Evolutionary conservation across 64 coral and sea anemone species (phyloP).

Genomic region (Exaiptasia diaphana): DNA sequence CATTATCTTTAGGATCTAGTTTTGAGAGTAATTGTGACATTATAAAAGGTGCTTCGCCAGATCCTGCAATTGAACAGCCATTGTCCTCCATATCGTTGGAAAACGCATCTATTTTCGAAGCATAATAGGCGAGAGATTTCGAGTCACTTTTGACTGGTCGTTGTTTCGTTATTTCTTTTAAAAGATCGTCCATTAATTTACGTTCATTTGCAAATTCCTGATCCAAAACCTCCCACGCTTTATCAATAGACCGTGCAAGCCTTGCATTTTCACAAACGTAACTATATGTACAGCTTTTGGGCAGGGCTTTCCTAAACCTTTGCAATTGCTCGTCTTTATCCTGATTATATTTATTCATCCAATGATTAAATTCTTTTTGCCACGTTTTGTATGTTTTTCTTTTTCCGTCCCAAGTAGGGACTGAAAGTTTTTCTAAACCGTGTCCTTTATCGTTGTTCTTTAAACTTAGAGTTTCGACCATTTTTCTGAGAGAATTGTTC

Average conservation of each 20-base stretch:
- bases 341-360: slow-evolving; percentile 55
- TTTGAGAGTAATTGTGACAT: slow-evolving; percentile 49
- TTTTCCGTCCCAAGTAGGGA: slow-evolving; percentile 49
- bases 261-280: slow-evolving; percentile 57
- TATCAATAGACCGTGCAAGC: slow-evolving; percentile 13
- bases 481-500: not conserved
- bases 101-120: not conserved
- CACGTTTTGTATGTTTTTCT: slow-evolving; percentile 49
- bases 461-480: not conserved
- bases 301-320: slow-evolving; percentile 51
- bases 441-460: not conserved
- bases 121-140: not conserved
- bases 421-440: slow-evolving; percentile 25
- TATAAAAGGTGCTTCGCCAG: slow-evolving; percentile 22
- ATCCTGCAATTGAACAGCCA: not conserved
- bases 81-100: slow-evolving; percentile 46
- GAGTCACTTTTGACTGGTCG: not conserved
- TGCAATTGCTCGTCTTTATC: slow-evolving; percentile 64
- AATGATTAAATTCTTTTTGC: slow-evolving; percentile 54
- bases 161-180: not conserved
- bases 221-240: slow-evolving; percentile 44
- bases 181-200: slow-evolving; percentile 55
- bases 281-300: not conserved
- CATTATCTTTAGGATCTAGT: slow-evolving; percentile 37
- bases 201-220: slow-evolving; percentile 28